Evolutionary conservation across 30 jellyfish, hydroid and myxozoan species (phyloP).

Genomic region (Clytia hemisphaerica): DNA sequence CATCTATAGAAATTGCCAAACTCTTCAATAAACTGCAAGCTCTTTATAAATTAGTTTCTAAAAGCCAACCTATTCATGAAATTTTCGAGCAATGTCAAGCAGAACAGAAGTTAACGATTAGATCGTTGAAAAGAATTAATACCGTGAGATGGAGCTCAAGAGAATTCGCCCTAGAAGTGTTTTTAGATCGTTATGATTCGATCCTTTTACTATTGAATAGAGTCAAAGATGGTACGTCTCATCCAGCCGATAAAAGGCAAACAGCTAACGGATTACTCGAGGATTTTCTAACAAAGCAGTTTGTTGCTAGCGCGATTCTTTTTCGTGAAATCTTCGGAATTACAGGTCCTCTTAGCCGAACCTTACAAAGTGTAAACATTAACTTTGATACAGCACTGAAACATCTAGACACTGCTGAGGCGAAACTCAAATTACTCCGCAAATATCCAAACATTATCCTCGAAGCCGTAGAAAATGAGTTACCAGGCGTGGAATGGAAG

Average conservation of each 20-base stretch:
- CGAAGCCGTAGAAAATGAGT: conserved; percentile 2
- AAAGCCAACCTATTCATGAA: conserved; percentile 2
- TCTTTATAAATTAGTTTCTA: conserved; percentile 1
- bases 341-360: conserved; percentile 51
- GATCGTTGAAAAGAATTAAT: conserved; percentile 21
- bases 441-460: conserved; percentile 2
- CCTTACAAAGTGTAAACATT: conserved; percentile 23
- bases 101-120: background rate
- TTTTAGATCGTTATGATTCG: conserved; percentile 21
- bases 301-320: conserved; percentile 33
- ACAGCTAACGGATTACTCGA: conserved; percentile 28
- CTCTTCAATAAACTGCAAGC: conserved; percentile 23
- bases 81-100: conserved; percentile 13
- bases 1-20: conserved; percentile 25
- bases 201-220: conserved; percentile 2
- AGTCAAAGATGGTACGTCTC: conserved; percentile 9
- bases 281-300: conserved; percentile 21
- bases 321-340: conserved; percentile 15
- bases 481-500: conserved; percentile 22
- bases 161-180: conserved; percentile 18
- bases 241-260: conserved; percentile 1
- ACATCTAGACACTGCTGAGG: conserved; percentile 26
- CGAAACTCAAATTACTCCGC: conserved; percentile 5
- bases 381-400: conserved; percentile 38
- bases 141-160: conserved; percentile 49